Evolutionary conservation across 1,140 invertebrate species (phyloP).

Genomic region (Trichonephila clavata): DNA sequence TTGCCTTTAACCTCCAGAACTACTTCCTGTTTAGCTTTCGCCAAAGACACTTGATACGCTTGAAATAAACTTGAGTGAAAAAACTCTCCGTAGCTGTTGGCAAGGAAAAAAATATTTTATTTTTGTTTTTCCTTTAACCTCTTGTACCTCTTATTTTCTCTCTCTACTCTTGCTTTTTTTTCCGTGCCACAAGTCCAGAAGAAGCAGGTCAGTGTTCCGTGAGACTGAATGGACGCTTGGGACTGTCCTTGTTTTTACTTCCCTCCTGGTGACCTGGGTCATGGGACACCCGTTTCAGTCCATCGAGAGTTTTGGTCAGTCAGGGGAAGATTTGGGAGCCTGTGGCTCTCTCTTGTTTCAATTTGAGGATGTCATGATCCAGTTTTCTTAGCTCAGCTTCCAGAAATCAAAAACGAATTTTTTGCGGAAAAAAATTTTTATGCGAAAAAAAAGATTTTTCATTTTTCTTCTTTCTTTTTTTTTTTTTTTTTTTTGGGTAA

Average conservation of each 20-base stretch:
- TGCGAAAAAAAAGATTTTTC: too few relatives aligned
- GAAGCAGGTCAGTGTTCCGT: constrained; percentile 18
- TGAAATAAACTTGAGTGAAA: constrained; percentile 48
- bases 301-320: neutral
- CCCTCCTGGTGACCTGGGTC: neutral
- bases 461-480: too few relatives aligned
- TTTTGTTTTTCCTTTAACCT: constrained; percentile 7
- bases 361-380: neutral
- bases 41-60: constrained; percentile 41
- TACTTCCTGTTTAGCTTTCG: constrained; percentile 63
- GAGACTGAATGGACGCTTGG: constrained; percentile 33
- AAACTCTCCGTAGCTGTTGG: constrained; percentile 1
- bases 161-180: neutral
- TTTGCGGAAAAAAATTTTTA: too few relatives aligned
- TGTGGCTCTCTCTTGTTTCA: neutral
- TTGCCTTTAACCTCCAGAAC: constrained; percentile 26
- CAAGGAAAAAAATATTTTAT: neutral
- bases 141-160: neutral
- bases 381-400: too few relatives aligned
- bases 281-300: neutral
- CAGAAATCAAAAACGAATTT: too few relatives aligned
- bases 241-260: neutral
- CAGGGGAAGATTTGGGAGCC: neutral
- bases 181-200: neutral
- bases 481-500: too few relatives aligned